Evolutionary conservation across 2,113 vertebrate genomes (phyloP).

Genomic region (Melospiza melodia): DNA sequence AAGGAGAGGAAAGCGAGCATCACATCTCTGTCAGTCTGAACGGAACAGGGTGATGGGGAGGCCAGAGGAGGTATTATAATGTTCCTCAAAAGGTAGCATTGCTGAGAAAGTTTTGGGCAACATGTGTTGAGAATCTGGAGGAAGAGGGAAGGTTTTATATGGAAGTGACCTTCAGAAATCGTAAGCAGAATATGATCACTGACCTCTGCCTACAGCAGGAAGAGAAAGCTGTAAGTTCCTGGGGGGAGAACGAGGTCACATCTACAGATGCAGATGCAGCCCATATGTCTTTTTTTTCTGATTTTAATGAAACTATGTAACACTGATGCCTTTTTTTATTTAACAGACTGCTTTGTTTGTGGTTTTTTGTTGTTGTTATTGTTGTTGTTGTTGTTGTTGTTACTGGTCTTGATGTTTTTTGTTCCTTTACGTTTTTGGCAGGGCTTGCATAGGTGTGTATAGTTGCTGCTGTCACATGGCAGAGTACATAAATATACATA

Average conservation of each 20-base stretch:
- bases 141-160: not conserved
- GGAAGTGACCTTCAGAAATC: not conserved
- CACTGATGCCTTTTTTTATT: not conserved
- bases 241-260: not conserved
- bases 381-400: not conserved
- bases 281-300: slow-evolving; percentile 9
- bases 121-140: not conserved
- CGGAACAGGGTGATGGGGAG: not conserved
- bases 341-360: not conserved
- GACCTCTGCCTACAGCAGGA: not conserved
- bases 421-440: not conserved
- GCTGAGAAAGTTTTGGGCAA: not conserved
- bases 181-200: not conserved
- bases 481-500: not conserved
- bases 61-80: not conserved
- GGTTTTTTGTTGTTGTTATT: not conserved
- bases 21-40: not conserved
- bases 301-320: not conserved
- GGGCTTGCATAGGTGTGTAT: not conserved
- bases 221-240: not conserved
- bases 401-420: not conserved
- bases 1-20: not conserved
- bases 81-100: not conserved
- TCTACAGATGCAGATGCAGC: slow-evolving; percentile 3
- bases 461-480: not conserved